phyloP scores from a whole-genome alignment of 2,797 vertebrate species.

The Gymnoscopelus braueri region DNA sequence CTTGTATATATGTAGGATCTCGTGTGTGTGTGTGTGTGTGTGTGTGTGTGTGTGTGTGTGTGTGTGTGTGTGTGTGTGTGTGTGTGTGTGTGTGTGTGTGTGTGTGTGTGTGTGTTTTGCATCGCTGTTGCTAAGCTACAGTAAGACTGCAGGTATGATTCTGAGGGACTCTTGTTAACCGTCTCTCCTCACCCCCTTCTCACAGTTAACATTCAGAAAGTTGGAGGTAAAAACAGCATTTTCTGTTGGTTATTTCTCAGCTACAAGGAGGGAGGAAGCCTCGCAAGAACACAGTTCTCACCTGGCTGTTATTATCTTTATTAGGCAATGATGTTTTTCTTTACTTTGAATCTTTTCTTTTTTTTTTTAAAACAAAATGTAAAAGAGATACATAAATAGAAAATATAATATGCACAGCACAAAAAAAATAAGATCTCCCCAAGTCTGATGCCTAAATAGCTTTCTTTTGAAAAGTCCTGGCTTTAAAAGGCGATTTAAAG shows the following conservation, averaged over 20 bases:
- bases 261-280: constrained; percentile 71
- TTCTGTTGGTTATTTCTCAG: constrained; percentile 69
- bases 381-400: constrained; percentile 61
- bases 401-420: constrained; percentile 37
- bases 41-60: constrained; percentile 16
- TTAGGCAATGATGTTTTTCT: constrained; percentile 57
- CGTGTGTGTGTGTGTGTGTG: constrained; percentile 24
- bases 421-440: constrained; percentile 53
- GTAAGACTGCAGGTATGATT: constrained; percentile 78
- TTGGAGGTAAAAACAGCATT: constrained; percentile 75
- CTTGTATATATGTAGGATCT: too few relatives aligned
- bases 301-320: constrained; percentile 51
- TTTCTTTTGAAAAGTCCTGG: constrained; percentile 70
- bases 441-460: constrained; percentile 57
- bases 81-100: constrained; percentile 18
- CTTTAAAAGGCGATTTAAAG: constrained; percentile 76
- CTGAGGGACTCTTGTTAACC: constrained; percentile 45
- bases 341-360: constrained; percentile 45
- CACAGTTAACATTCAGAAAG: constrained; percentile 81
- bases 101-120: constrained; percentile 57
- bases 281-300: constrained; percentile 59
- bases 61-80: neutral
- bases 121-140: constrained; percentile 76
- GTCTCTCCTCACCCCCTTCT: constrained; percentile 64
- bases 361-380: constrained; percentile 39